Percentiles rank a stretch among this genome's conserved stretches.
phyloP scores from a whole-genome alignment of 2,797 vertebrate species.

The Linurgus olivaceus region DNA sequence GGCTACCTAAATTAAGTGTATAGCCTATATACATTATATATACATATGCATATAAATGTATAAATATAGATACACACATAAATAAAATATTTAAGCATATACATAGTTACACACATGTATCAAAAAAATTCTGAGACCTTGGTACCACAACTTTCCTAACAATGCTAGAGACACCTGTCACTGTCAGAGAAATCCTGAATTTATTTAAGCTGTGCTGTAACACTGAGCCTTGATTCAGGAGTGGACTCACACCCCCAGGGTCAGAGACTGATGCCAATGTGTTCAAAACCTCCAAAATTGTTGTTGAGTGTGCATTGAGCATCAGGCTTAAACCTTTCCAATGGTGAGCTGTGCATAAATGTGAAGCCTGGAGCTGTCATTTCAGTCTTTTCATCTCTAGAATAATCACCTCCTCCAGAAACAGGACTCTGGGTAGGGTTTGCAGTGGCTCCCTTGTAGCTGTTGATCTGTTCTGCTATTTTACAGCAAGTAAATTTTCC shows the following conservation, averaged over 20 bases:
- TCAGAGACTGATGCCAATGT: rapidly evolving
- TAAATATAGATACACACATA: background rate
- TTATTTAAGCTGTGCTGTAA: background rate
- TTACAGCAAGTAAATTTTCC: conserved; percentile 65
- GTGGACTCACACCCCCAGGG: background rate
- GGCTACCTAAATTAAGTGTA: background rate
- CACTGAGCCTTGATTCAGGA: background rate
- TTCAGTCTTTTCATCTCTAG: background rate
- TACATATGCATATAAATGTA: background rate
- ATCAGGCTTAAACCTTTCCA: background rate
- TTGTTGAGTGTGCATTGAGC: background rate
- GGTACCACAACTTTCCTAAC: background rate
- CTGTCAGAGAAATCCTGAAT: background rate
- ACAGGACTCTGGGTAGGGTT: background rate
- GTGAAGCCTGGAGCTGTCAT: background rate
- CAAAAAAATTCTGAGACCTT: background rate
- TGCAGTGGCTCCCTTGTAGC: background rate
- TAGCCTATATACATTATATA: background rate
- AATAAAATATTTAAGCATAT: background rate
- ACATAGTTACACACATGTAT: rapidly evolving
- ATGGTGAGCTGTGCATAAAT: background rate
- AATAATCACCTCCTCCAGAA: background rate
- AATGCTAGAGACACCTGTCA: background rate
- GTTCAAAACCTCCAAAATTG: rapidly evolving
- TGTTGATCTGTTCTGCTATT: background rate